phyloP scores from a whole-genome alignment of 2,888 invertebrate genomes.

The Oxycera nigricornis region DNA sequence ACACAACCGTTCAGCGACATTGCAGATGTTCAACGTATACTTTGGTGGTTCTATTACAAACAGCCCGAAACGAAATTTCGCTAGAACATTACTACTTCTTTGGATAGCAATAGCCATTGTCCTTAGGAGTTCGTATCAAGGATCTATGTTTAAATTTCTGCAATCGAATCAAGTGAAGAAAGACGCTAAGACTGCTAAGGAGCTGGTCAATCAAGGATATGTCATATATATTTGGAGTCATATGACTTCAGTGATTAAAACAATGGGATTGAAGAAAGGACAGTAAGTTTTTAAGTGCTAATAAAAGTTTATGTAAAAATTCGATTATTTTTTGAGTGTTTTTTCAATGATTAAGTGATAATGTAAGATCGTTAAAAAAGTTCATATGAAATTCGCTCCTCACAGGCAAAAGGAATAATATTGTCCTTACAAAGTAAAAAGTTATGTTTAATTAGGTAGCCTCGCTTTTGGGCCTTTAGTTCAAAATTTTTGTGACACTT shows the following conservation, averaged over 20 bases:
- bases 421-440: no score
- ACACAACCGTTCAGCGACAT: slow-evolving; percentile 24
- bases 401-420: no score
- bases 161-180: slow-evolving; percentile 22
- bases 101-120: slow-evolving; percentile 43
- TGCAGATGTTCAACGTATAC: slow-evolving; percentile 43
- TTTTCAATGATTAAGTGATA: not conserved
- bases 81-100: slow-evolving; percentile 40
- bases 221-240: not conserved
- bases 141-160: slow-evolving; percentile 43
- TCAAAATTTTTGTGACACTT: no score
- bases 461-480: no score
- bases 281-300: slow-evolving; percentile 22
- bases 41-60: slow-evolving; percentile 34
- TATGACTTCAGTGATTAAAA: not conserved
- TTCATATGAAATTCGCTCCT: no score
- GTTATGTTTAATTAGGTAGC: no score
- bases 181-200: not conserved
- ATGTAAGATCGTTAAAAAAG: no score
- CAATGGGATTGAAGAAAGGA: not conserved
- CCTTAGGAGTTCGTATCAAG: slow-evolving; percentile 46
- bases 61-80: slow-evolving; percentile 42
- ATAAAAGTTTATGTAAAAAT: not conserved
- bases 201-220: slow-evolving; percentile 10
- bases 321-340: not conserved